Evolutionary conservation across 2,113 vertebrate species (phyloP).

Genomic region (Cercopithecus mona): DNA sequence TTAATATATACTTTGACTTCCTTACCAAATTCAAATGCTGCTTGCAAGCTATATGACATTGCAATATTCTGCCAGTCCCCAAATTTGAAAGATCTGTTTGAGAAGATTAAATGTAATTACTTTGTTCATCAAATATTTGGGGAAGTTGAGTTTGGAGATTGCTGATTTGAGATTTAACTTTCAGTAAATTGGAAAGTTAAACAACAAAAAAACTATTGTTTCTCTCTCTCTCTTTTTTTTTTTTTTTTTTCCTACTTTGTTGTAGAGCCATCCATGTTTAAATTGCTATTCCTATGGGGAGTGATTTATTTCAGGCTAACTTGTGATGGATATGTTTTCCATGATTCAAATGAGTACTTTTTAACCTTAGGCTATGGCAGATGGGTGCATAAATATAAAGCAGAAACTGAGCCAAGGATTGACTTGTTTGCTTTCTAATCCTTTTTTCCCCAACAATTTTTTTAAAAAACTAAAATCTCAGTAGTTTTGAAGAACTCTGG

Average conservation of each 20-base stretch:
- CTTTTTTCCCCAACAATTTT: background rate
- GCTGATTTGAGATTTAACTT: background rate
- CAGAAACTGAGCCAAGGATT: background rate
- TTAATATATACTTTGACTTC: constrained; percentile 7
- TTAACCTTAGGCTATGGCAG: constrained; percentile 45
- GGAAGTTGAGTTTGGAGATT: background rate
- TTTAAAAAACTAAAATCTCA: background rate
- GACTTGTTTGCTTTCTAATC: constrained; percentile 35
- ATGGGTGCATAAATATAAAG: constrained; percentile 31
- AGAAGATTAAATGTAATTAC: constrained; percentile 21
- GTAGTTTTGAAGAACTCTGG: background rate
- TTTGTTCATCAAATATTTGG: background rate
- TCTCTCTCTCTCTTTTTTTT: background rate
- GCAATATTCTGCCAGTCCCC: background rate
- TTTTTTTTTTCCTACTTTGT: background rate
- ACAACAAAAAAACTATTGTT: background rate
- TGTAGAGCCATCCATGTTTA: background rate
- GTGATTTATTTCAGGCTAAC: constrained; percentile 25
- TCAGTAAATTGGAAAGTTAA: background rate
- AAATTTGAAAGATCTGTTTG: background rate
- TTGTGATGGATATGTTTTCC: background rate
- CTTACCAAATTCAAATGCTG: constrained; percentile 46
- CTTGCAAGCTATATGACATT: background rate
- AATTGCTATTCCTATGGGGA: background rate
- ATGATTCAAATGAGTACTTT: constrained; percentile 42